Base-by-base conservation (phyloP, 1,140 invertebrate species). In the Zaprionus taronus region DNA sequence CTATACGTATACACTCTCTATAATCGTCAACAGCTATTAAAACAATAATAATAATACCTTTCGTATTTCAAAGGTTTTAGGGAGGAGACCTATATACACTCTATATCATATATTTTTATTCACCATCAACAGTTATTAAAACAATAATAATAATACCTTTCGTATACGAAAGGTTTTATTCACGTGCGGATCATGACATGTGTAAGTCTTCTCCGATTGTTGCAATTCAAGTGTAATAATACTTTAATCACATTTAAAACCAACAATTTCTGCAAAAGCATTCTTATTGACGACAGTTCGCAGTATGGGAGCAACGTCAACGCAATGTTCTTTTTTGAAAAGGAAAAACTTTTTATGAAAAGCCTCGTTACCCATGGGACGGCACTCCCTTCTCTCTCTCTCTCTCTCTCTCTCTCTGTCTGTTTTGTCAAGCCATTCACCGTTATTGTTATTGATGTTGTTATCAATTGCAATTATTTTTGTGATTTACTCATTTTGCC, bases 381-480 rank as follows among this genome's bases (percentile, higher is more conserved):
- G 47, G 17, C 20, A 1, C 22, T 49, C 47, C 20, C 11, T 11
- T 22, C 47, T 22, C 17, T 22, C 0, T 49, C 17, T 22, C 7
- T 47, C 41, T 47, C 5, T 47, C 44, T 20, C 1, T 9, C 17
- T 47, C 9, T 20, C 7, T 20, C 17, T 20, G 1, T 47, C 24
- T 26, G 24, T 24, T 51, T 51, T 51, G 20, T 51, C 47, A 51
- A 51, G 20, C 47, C 47, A 51, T 51, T 51, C 47, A 22, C 20
- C 74, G 78, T 89, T 90, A 90, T 90, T 90, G 85, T 89, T 89
- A 89, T 89, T 89, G 85, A 89, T 89, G 85, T 82, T 89, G 81
- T 90, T 89, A 89, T 89, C 85, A 89, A 81, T 69, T 73, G 85
- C 85, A 89, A 89, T 89, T 89, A 89, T 85, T 84, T 84, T 90